These are phyloP conservation scores for Labroides dimidiatus DNA, from an alignment of 2,797 vertebrate species.

Conservation along the genomic window DNA sequence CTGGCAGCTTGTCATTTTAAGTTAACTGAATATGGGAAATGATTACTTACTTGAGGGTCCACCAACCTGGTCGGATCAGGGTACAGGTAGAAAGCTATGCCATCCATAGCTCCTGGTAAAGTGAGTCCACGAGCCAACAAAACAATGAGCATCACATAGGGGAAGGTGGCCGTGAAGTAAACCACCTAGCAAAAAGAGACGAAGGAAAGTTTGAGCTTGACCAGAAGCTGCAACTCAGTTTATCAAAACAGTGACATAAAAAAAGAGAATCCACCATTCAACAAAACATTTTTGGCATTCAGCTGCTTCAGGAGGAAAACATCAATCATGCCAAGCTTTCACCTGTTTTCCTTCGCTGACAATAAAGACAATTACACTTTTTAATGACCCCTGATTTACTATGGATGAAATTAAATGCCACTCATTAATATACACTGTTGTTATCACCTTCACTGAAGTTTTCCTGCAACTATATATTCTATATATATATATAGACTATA, in stretches of 20 bases:
- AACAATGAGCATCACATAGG: slow-evolving; percentile 91
- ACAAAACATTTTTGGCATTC: neutral
- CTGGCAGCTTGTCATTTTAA: slow-evolving; percentile 13
- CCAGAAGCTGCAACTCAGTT: neutral
- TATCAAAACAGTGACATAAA: neutral
- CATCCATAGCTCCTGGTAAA: slow-evolving; percentile 88
- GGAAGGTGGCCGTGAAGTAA: slow-evolving; percentile 93
- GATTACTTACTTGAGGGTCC: slow-evolving; percentile 90
- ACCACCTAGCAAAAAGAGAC: slow-evolving; percentile 76
- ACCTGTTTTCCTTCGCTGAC: neutral
- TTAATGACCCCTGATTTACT: neutral
- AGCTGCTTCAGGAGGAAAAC: neutral
- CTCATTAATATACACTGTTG: neutral
- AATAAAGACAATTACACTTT: neutral
- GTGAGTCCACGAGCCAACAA: slow-evolving; percentile 90
- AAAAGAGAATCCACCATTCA: neutral
- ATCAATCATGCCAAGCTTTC: neutral
- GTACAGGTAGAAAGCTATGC: slow-evolving; percentile 91
- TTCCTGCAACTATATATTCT: no score
- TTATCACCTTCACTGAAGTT: neutral
- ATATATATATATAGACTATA: no score
- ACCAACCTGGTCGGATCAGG: slow-evolving; percentile 89
- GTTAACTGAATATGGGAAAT: slow-evolving; percentile 15
- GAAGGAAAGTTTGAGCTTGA: slow-evolving; percentile 7
- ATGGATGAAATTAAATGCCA: neutral